These are phyloP conservation scores for Epirrhoe tristata DNA, from an alignment of 2,888 invertebrate species.

Conservation along the genomic window DNA sequence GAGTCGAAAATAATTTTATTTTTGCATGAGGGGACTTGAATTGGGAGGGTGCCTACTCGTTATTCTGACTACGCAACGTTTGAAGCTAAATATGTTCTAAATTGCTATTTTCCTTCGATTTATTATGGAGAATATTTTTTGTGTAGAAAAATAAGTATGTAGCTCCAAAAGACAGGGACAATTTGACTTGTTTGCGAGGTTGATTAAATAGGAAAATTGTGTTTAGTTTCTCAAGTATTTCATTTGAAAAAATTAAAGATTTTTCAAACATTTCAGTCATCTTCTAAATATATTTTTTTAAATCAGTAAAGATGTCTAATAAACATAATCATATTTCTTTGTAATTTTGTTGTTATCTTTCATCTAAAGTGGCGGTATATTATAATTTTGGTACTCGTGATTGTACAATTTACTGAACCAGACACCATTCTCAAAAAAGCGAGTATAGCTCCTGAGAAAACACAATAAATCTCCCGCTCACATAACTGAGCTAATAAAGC, in stretches of 20 bases:
- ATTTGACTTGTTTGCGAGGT: slow-evolving; percentile 38
- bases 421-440: slow-evolving; percentile 44
- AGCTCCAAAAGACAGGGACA: slow-evolving; percentile 42
- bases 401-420: slow-evolving; percentile 30
- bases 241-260: too few relatives aligned
- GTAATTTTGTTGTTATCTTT: background rate
- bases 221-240: background rate
- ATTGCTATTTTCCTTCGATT: slow-evolving; percentile 68
- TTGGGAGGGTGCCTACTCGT: slow-evolving; percentile 66
- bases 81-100: slow-evolving; percentile 71
- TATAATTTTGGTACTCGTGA: slow-evolving; percentile 13
- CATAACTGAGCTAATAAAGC: slow-evolving; percentile 70
- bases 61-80: slow-evolving; percentile 69
- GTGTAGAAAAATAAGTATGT: slow-evolving; percentile 47
- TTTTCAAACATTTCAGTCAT: too few relatives aligned
- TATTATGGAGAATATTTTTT: slow-evolving; percentile 40
- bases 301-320: too few relatives aligned
- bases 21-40: slow-evolving; percentile 63
- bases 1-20: slow-evolving; percentile 71
- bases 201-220: background rate
- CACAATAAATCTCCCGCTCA: slow-evolving; percentile 62
- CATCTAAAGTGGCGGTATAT: background rate
- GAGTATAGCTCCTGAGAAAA: slow-evolving; percentile 48
- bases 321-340: too few relatives aligned
- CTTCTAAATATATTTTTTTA: too few relatives aligned